Conservation (phyloP, 2,113 vertebrate species). For the Cyprinodon tularosa region DNA sequence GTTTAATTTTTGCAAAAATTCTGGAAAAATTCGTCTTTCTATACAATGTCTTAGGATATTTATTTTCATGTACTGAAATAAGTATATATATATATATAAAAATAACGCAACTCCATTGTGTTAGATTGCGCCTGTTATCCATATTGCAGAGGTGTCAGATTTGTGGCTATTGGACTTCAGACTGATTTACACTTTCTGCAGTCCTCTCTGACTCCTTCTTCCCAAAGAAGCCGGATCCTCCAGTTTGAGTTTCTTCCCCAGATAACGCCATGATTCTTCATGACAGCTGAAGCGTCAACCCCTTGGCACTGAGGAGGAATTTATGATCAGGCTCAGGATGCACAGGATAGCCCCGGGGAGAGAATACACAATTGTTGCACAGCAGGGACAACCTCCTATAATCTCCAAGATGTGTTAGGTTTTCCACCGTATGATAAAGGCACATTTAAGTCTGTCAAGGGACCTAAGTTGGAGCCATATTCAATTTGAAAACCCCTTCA, state of each 20-base stretch:
- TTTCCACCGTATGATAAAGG: slow-evolving; percentile 1
- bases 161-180: slow-evolving; percentile 27
- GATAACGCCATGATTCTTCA: slow-evolving; percentile 84
- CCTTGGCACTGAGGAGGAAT: slow-evolving; percentile 83
- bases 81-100: neutral
- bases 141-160: slow-evolving; percentile 19
- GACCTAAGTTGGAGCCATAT: slow-evolving; percentile 1
- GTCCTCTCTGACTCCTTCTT: slow-evolving; percentile 19
- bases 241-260: slow-evolving; percentile 79
- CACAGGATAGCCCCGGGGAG: slow-evolving; percentile 81
- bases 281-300: slow-evolving; percentile 93
- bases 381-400: slow-evolving; percentile 29
- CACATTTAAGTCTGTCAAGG: neutral
- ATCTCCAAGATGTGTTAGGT: slow-evolving; percentile 15
- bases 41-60: neutral
- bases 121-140: slow-evolving; percentile 4
- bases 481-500: neutral
- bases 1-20: neutral
- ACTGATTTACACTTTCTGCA: slow-evolving; percentile 46
- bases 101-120: neutral
- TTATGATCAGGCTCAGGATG: slow-evolving; percentile 81
- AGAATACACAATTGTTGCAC: slow-evolving; percentile 42
- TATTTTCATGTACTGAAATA: neutral
- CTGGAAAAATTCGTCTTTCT: neutral
- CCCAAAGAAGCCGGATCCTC: slow-evolving; percentile 60